phyloP scores from a whole-genome alignment of 2,113 vertebrate species.

The Alaudala cheleensis region DNA sequence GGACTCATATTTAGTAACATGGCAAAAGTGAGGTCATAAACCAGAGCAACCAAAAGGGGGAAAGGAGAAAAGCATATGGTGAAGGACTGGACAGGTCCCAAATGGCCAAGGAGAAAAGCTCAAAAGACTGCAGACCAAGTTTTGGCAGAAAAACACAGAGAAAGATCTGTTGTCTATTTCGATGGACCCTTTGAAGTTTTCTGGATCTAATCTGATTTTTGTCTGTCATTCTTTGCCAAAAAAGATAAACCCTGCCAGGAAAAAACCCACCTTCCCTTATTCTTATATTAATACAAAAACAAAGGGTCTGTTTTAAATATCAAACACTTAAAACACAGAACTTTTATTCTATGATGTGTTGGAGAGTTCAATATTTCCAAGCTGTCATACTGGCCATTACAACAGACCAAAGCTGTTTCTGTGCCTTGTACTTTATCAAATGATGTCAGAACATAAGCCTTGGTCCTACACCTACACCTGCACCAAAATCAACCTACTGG shows the following conservation, averaged over 20 bases:
- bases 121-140: conserved; percentile 11
- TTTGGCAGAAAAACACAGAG: conserved; percentile 59
- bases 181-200: conserved; percentile 61
- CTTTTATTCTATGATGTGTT: background rate
- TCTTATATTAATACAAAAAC: conserved; percentile 6
- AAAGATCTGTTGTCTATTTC: conserved; percentile 59
- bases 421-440: background rate
- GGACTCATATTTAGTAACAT: conserved; percentile 31
- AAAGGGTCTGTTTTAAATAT: conserved; percentile 54
- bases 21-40: conserved; percentile 46
- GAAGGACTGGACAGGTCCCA: conserved; percentile 52
- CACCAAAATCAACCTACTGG: background rate
- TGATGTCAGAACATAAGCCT: background rate
- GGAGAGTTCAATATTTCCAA: background rate
- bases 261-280: conserved; percentile 44
- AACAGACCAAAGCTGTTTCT: background rate
- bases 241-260: conserved; percentile 55
- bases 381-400: background rate
- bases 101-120: conserved; percentile 45
- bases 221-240: conserved; percentile 59
- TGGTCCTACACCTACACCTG: background rate
- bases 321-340: conserved; percentile 6
- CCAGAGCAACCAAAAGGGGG: background rate
- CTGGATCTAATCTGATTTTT: conserved; percentile 58
- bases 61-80: conserved; percentile 43